Percentiles rank a stretch among this genome's conserved stretches.
Conservation (phyloP, 2,113 vertebrate genomes). For the Donacobius atricapilla region DNA sequence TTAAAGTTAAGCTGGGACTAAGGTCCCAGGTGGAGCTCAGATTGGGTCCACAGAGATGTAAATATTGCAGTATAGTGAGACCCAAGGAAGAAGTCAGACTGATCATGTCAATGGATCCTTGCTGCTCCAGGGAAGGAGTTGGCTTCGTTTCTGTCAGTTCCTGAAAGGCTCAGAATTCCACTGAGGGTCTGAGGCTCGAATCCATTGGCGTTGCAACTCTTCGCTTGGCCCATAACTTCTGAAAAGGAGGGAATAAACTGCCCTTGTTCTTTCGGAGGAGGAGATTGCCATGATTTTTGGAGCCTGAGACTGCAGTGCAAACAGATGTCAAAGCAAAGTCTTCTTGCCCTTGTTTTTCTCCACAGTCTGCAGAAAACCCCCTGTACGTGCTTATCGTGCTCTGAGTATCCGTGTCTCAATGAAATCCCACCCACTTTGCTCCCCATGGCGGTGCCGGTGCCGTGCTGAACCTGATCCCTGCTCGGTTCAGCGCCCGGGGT, state of each 20-base stretch:
- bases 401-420: neutral
- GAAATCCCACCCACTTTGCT: neutral
- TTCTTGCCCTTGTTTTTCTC: constrained; percentile 15
- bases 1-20: neutral
- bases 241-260: neutral
- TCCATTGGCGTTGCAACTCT: neutral
- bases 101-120: neutral
- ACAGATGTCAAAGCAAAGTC: neutral
- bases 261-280: neutral
- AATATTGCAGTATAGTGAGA: neutral
- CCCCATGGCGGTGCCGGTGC: neutral
- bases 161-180: neutral
- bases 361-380: neutral
- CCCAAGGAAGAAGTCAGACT: neutral
- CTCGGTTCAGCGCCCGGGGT: neutral
- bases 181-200: neutral
- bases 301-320: neutral
- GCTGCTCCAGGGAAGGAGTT: neutral
- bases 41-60: accelerated
- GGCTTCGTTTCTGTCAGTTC: neutral
- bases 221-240: neutral
- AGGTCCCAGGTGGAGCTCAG: neutral
- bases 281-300: neutral
- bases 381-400: neutral
- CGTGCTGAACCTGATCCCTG: neutral